Percentiles rank a stretch among this genome's conserved stretches.
These are phyloP conservation scores for Drosophila kohkoa DNA, from an alignment of 1,140 invertebrate genomes.

Conservation along the genomic window DNA sequence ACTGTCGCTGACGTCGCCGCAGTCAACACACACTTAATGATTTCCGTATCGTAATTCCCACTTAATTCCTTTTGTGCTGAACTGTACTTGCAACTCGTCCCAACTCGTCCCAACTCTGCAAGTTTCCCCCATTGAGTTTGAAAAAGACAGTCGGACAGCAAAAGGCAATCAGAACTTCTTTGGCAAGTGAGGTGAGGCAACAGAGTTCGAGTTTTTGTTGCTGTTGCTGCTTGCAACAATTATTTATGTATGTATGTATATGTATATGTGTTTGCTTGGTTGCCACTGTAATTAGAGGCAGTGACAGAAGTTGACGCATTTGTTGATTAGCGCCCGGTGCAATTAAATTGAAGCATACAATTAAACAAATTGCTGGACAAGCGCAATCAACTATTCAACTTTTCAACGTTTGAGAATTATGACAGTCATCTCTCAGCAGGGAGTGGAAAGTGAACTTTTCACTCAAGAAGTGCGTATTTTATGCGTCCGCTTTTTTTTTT, in stretches of 20 bases:
- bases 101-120: not conserved
- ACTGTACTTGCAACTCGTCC: not conserved
- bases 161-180: slow-evolving; percentile 1
- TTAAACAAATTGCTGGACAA: slow-evolving; percentile 46
- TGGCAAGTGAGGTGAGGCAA: slow-evolving; percentile 1
- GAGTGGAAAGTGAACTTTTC: not conserved
- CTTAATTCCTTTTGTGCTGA: not conserved
- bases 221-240: not conserved
- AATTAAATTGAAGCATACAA: slow-evolving; percentile 60
- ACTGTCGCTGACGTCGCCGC: too few relatives aligned
- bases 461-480: not conserved
- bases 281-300: slow-evolving; percentile 34
- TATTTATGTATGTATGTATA: not conserved
- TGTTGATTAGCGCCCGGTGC: slow-evolving; percentile 50
- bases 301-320: slow-evolving; percentile 31
- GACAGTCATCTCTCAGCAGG: slow-evolving; percentile 3
- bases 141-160: not conserved
- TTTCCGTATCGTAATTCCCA: not conserved
- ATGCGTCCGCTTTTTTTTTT: not conserved
- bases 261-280: not conserved
- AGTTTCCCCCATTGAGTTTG: not conserved
- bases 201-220: not conserved
- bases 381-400: not conserved
- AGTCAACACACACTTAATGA: not conserved
- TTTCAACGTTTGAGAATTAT: slow-evolving; percentile 11